Conservation (phyloP, 2,888 invertebrate species). For the Leucophenga maculata region DNA sequence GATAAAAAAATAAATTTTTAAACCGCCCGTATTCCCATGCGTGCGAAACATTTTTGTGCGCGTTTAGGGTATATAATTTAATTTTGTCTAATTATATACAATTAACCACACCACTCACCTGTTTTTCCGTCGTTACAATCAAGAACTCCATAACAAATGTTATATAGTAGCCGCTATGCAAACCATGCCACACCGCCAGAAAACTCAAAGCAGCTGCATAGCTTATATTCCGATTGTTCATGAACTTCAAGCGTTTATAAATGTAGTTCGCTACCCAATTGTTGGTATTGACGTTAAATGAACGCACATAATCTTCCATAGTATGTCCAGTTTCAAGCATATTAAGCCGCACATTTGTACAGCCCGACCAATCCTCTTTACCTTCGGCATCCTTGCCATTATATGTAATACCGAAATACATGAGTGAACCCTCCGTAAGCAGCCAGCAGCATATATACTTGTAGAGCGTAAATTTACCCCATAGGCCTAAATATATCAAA, state of each 20-base stretch:
- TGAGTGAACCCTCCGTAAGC: conserved; percentile 85
- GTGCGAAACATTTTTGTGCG: no score
- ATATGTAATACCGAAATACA: conserved; percentile 82
- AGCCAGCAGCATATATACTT: conserved; percentile 97
- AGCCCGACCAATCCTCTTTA: conserved; percentile 89
- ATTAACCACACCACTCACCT: conserved; percentile 75
- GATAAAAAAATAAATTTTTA: no score
- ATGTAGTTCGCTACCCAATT: conserved; percentile 94
- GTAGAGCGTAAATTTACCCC: conserved; percentile 89
- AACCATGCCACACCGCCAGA: conserved; percentile 96
- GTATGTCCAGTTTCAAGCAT: conserved; percentile 87
- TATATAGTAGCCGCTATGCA: conserved; percentile 93
- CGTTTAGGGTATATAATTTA: no score
- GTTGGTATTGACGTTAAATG: conserved; percentile 97
- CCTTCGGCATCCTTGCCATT: conserved; percentile 77
- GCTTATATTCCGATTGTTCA: conserved; percentile 86
- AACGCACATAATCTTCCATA: conserved; percentile 89
- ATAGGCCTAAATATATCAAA: conserved; percentile 81
- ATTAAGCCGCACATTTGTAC: conserved; percentile 88
- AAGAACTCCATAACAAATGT: conserved; percentile 94
- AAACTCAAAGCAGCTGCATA: conserved; percentile 88
- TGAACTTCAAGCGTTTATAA: conserved; percentile 92
- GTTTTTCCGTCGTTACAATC: conserved; percentile 88
- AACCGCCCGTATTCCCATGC: no score
- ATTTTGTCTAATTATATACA: background rate